Base-by-base conservation (phyloP, 2,888 invertebrate genomes). In the Mesorhabditis sp. region DNA sequence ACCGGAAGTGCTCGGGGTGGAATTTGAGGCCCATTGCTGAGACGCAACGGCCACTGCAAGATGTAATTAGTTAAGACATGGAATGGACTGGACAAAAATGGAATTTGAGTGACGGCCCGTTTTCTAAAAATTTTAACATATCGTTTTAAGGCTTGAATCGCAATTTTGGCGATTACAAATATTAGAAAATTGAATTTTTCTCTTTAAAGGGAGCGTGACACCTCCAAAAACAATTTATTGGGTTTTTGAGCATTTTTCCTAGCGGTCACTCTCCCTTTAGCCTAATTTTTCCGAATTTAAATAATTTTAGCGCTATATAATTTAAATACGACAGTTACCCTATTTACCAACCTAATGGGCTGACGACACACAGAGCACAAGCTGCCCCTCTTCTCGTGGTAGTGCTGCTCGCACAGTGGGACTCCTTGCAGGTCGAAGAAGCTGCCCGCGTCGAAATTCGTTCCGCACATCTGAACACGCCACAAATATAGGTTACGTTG, bases 1-100 rank as follows among this genome's bases (percentile, higher is more conserved):
- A 98, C 5, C 95, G 95, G 87, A 98, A 99, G 88, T 98, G 97
- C 87, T 98, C 97, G 0, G 97, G 97, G 88, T 99, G 98, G 90
- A 95, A 98, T 88, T 98, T 97, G 81, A 93, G 90, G 89, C 94
- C 95, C 95, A 99, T 96, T 76, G 97, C 97, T 0, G 97, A 97
- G 87, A 99, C 96, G 88, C 97, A 98, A 58, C 97, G 92, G 4
- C 88, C 88, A 10, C 86, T 85, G n/a, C 1, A 50, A 50, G n/a
- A 83, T 98, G 96, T 6, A 28, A 13, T 6, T 6, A 28, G 63
- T n/a, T 28, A 62, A 62, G n/a, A 62, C 6, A 15, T 6, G 15
- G n/a, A 15, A 7, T n/a, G 63, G 7, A 28, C 6, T 7, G 28
- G 63, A 62, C n/a, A 62, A 28, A 62, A 15, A 13, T 2, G 7